A percentile compares a stretch with the other conserved stretches of the same genome.
Evolutionary conservation across 2,113 vertebrate species (phyloP).

Genomic region (Azemiops feae): DNA sequence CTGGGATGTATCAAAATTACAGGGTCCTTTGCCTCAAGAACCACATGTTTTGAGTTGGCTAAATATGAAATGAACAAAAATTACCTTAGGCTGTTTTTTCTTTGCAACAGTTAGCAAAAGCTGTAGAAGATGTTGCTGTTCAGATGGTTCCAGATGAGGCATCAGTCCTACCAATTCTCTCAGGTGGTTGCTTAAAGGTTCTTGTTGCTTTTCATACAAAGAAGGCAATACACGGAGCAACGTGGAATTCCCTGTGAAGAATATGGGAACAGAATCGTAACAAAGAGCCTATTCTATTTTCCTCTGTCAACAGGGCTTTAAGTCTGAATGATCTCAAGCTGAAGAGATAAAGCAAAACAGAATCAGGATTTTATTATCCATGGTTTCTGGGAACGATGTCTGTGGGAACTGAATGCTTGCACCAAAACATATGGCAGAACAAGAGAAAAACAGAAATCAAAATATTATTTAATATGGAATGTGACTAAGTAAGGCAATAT

Average conservation of each 20-base stretch:
- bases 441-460: not conserved
- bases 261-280: not conserved
- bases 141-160: conserved; percentile 76
- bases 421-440: not conserved
- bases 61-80: accelerated
- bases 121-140: conserved; percentile 85
- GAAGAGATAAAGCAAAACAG: not conserved
- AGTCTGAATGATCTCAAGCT: not conserved
- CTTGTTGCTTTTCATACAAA: conserved; percentile 81
- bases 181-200: conserved; percentile 73
- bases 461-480: conserved; percentile 5
- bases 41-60: not conserved
- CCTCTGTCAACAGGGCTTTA: not conserved
- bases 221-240: conserved; percentile 86
- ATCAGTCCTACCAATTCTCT: conserved; percentile 76
- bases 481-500: not conserved
- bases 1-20: not conserved
- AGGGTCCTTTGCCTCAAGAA: not conserved
- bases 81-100: conserved; percentile 79
- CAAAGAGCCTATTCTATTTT: not conserved
- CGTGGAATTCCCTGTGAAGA: conserved; percentile 82
- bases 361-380: not conserved
- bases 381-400: not conserved
- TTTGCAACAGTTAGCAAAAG: conserved; percentile 83
- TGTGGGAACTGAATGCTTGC: not conserved